Evolutionary conservation across 2,888 invertebrate genomes (phyloP), one percentile per base, ranked within the genome.

Genomic region (Ischnura elegans): DNA sequence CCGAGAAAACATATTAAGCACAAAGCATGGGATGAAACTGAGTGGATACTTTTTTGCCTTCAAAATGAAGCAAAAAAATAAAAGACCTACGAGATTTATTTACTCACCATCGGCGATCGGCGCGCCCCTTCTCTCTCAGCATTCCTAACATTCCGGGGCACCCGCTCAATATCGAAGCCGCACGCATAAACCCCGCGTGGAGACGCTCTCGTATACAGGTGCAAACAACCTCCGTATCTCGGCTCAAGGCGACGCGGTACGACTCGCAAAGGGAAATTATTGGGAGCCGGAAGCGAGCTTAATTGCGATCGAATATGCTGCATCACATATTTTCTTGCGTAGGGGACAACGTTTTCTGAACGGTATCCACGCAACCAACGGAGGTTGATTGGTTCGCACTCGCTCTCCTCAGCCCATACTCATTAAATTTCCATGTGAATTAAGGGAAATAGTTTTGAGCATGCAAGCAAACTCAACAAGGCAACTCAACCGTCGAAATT

Each of bases 1-100:
- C 66, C 61, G 16, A 45, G 19, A 61, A 90, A 61, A 90, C 43
- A 42, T 61, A 90, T 90, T 61, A 61, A 66, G 90, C 61, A 45
- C 43, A 90, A 43, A 55, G 90, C 42, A 61, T 46, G 46, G 86
- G 46, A 46, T 86, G 45, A 43, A 25, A 36, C 76, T 76, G 76
- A 25, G 10, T n/a, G n/a, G n/a, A n/a, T 76, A n/a, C n/a, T 19
- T 61, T 76, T 29, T 36, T 16, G 10, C 76, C 36, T 36, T 10
- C 29, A 29, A 76, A 76, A 76, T 76, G 76, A 76, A 76, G 36
- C 36, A 36, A 36, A 36, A 76, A 51, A 76, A 76, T 29, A 10
- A 8, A 2, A 21, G n/a, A n/a, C n/a, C n/a, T n/a, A n/a, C n/a
- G 29, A 76, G 76, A 76, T 76, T 76, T 76, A 76, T 76, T 76